Evolutionary conservation across 1,140 invertebrate genomes (phyloP), one percentile per base, ranked within the genome.

Genomic region (Stegodyphus mimosarum): DNA sequence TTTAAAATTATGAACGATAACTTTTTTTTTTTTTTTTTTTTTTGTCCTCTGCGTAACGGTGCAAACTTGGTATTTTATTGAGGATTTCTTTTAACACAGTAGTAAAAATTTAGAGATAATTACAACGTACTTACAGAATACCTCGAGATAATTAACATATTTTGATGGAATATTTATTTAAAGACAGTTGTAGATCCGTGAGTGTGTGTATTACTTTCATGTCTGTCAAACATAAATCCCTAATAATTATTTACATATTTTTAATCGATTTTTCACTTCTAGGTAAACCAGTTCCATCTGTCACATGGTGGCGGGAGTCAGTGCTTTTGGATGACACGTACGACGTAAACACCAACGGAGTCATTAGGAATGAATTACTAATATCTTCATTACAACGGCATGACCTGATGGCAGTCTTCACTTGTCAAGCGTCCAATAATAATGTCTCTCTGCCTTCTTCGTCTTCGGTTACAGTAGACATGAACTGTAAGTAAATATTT

Each of bases 401-500:
- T 33, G 96, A 98, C 90, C 93, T 97, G 2, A 94, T 95, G 88
- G 94, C 95, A 0, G 92, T 95, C 87, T 92, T 97, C n/a, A 95
- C 95, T n/a, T 98, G 96, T 91, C 93, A 94, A 89, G 95, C 95
- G 6, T 93, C 93, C 53, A 97, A 97, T 90, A 96, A 96, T 90
- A 93, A 95, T 85, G 92, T 93, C 88, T 95, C 95, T 13, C 91
- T 93, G 66, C 94, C 95, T 67, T 90, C 95, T 17, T 94, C 94
- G 72, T 92, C 95, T 15, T 94, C 94, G 48, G 94, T 97, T 17
- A 94, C 94, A 88, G 92, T 98, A 83, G 95, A 97, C 90, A 96
- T 98, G 95, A 95, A 95, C 90, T 94, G 95, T 96, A 92, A 95
- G 95, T 95, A 90, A 6, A 7, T 17, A 67, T 15, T 67, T 17